Base-by-base conservation (phyloP, 1,140 invertebrate species). In the Pseudobourletiella spinata region DNA sequence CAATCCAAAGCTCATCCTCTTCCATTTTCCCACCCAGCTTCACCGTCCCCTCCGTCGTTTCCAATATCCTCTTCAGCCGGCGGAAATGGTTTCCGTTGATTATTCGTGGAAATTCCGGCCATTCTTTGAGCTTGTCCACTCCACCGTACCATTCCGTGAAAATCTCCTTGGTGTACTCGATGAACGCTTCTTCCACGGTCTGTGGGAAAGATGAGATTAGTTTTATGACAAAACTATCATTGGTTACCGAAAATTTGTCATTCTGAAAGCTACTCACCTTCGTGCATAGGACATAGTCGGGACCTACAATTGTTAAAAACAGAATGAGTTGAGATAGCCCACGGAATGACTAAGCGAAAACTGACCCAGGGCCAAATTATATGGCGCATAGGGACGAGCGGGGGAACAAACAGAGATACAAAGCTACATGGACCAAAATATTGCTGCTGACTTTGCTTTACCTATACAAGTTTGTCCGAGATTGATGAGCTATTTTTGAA, bases 71-170 rank as follows among this genome's bases (percentile, higher is more conserved):
- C 26, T 67, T 46, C 1, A 70, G 59, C 14, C 68, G 30, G 1
- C 51, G 76, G 71, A 87, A 93, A 78, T 96, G 89, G 69, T 82
- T 83, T 29, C 81, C 80, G 66, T 87, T 92, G 43, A 98, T 83
- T 59, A 99, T 94, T 58, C 94, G 79, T 66, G 86, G 83, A 28
- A 90, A 84, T 78, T 95, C 50, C 22, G 6, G 6, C 30, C 75
- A 78, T 18, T 72, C 70, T 59, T 79, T 72, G 8, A 75, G 71
- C 60, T 81, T 72, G 2, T 72, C 70, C 18, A 18, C 6, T 48
- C 14, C 20, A 16, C 80, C 78, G 70, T 79, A 84, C 73, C 81
- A 83, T 48, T 82, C 76, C 32, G 74, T 70, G 3, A 83, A 59
- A n/a, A 60, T 22, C 22, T 48, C 44, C 22, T 11, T 14, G 44